These are phyloP conservation scores for Drosophila antonietae DNA, from an alignment of 2,888 invertebrate species.

Conservation along the genomic window DNA sequence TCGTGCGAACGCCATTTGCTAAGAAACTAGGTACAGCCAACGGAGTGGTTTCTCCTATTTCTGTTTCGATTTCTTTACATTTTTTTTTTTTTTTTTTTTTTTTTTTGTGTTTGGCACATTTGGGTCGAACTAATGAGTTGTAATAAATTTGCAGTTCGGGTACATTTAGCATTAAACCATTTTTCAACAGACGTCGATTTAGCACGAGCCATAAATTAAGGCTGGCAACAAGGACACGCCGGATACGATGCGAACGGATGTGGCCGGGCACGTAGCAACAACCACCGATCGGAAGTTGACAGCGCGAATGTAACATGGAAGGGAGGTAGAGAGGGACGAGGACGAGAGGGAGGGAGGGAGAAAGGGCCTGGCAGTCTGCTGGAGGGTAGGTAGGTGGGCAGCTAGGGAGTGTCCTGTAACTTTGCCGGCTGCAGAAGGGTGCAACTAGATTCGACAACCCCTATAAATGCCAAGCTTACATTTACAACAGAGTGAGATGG, in stretches of 20 bases:
- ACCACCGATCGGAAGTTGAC: constrained; percentile 62
- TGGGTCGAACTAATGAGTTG: constrained; percentile 71
- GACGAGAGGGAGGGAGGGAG: neutral
- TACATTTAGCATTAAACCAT: constrained; percentile 60
- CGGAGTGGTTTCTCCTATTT: neutral
- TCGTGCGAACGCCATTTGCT: constrained; percentile 15
- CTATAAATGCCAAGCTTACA: constrained; percentile 74
- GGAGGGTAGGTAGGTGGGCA: constrained; percentile 17
- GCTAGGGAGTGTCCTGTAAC: constrained; percentile 56
- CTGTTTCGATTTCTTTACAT: neutral
- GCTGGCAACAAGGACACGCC: constrained; percentile 43
- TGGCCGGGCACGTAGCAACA: constrained; percentile 65
- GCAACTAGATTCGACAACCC: constrained; percentile 65
- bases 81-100: neutral
- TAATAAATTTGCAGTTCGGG: constrained; percentile 72
- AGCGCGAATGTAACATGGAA: constrained; percentile 42
- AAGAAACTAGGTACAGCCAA: constrained; percentile 36
- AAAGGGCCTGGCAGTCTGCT: neutral
- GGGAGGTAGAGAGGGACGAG: neutral
- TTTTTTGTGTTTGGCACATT: constrained; percentile 34
- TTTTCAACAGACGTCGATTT: constrained; percentile 77
- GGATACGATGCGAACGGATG: constrained; percentile 56
- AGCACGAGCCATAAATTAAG: constrained; percentile 78
- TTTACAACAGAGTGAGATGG: constrained; percentile 37
- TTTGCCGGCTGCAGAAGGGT: constrained; percentile 54